These are phyloP conservation scores for Catalaphyllia jardinei DNA, from an alignment of 64 coral and sea anemone species.

Conservation along the genomic window DNA sequence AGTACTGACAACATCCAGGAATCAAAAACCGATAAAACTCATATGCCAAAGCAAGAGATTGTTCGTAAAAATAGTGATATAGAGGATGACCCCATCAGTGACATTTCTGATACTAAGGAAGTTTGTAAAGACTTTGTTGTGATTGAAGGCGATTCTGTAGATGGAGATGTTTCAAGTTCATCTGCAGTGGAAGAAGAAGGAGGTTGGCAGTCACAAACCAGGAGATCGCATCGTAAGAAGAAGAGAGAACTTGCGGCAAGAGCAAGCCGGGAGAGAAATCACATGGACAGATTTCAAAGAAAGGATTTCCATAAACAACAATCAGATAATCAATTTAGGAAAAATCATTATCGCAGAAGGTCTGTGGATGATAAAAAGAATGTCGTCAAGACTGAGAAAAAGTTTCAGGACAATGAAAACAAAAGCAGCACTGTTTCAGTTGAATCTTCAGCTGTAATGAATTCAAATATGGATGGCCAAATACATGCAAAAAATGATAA, in stretches of 20 bases:
- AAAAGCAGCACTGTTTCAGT: not conserved
- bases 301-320: slow-evolving; percentile 48
- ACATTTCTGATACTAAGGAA: slow-evolving; percentile 32
- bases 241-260: slow-evolving; percentile 70
- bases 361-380: slow-evolving; percentile 7
- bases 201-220: slow-evolving; percentile 86
- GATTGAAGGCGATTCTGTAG: slow-evolving; percentile 38
- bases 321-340: slow-evolving; percentile 48
- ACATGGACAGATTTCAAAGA: slow-evolving; percentile 24
- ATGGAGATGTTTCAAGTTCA: slow-evolving; percentile 66
- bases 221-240: slow-evolving; percentile 62
- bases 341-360: slow-evolving; percentile 15
- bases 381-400: slow-evolving; percentile 2
- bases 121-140: slow-evolving; percentile 31
- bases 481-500: not conserved
- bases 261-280: slow-evolving; percentile 25
- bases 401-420: not conserved
- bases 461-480: not conserved
- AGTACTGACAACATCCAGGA: not conserved
- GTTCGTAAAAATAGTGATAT: not conserved
- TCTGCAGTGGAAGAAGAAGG: slow-evolving; percentile 71
- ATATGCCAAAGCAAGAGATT: not conserved
- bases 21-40: not conserved
- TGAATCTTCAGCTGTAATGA: not conserved
- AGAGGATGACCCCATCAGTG: slow-evolving; percentile 25